Evolutionary conservation across 2,888 invertebrate genomes (phyloP).

Genomic region (Agriopis marginaria): DNA sequence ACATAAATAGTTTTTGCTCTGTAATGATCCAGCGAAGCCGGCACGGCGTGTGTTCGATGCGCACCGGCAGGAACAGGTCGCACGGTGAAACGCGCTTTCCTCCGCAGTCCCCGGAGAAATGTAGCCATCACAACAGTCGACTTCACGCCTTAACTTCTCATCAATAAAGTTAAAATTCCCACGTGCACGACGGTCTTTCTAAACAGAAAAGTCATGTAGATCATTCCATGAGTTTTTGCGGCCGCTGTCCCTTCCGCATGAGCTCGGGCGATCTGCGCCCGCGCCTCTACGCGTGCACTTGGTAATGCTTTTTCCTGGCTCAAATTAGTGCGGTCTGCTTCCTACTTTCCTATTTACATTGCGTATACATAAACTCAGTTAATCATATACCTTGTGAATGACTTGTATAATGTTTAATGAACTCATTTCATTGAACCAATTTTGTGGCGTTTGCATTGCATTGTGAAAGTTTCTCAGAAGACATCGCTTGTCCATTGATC

Average conservation of each 20-base stretch:
- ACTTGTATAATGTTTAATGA: conserved; percentile 5
- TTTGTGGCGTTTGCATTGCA: background rate
- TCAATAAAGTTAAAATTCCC: conserved; percentile 10
- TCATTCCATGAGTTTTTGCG: conserved; percentile 30
- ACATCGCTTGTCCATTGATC: conserved; percentile 1
- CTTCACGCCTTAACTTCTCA: conserved; percentile 10
- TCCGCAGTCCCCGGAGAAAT: conserved; percentile 36
- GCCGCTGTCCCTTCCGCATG: conserved; percentile 18
- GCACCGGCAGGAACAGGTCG: conserved; percentile 22
- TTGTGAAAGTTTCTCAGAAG: conserved; percentile 11
- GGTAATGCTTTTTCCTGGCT: conserved; percentile 21
- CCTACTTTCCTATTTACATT: conserved; percentile 31
- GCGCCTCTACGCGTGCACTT: conserved; percentile 6
- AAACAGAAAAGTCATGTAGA: conserved; percentile 19
- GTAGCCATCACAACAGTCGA: background rate
- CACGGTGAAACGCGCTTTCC: conserved; percentile 35
- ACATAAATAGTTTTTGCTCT: conserved; percentile 19
- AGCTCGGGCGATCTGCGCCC: conserved; percentile 6
- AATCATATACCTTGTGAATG: conserved; percentile 1
- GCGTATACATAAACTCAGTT: conserved; percentile 4
- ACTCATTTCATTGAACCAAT: background rate
- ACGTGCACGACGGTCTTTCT: background rate
- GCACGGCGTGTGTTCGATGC: conserved; percentile 12
- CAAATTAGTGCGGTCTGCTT: conserved; percentile 9
- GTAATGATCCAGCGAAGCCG: background rate